Percentiles rank a stretch among this genome's conserved stretches.
Conservation (phyloP, 2,797 vertebrate species). For the Anguilla marmorata region DNA sequence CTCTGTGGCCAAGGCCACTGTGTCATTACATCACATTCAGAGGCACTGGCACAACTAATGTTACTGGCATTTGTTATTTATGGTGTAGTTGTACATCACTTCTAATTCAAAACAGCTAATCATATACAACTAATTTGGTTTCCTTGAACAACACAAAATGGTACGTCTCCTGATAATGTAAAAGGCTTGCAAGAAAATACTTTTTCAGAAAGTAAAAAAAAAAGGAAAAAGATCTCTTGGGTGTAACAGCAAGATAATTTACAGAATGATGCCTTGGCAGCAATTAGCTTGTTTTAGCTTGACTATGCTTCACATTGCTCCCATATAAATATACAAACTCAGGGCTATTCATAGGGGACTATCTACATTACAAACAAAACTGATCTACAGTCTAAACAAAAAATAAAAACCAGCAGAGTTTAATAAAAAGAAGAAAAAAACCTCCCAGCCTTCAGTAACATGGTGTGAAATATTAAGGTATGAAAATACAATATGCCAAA, state of each 20-base stretch:
- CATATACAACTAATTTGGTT: neutral
- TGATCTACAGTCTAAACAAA: neutral
- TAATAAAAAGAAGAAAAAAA: neutral
- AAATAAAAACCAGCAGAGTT: neutral
- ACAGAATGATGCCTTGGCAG: neutral
- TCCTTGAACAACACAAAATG: neutral
- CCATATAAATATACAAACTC: neutral
- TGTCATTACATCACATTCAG: slow-evolving; percentile 19
- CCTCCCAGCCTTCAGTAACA: neutral
- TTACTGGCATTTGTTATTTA: neutral
- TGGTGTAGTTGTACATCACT: neutral
- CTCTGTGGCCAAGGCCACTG: slow-evolving; percentile 32
- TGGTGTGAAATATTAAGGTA: too few species aligned
- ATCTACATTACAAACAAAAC: neutral
- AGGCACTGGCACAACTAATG: neutral
- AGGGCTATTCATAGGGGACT: neutral
- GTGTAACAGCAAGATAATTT: neutral
- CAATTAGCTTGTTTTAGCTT: neutral
- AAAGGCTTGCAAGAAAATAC: neutral
- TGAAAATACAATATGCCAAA: too few species aligned
- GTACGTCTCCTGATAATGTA: neutral
- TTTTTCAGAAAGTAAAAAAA: neutral
- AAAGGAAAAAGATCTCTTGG: too few species aligned
- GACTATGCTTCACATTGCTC: neutral
- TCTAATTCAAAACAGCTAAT: neutral